phyloP scores from a whole-genome alignment of 2,888 invertebrate genomes.

The Perdita meconis region DNA sequence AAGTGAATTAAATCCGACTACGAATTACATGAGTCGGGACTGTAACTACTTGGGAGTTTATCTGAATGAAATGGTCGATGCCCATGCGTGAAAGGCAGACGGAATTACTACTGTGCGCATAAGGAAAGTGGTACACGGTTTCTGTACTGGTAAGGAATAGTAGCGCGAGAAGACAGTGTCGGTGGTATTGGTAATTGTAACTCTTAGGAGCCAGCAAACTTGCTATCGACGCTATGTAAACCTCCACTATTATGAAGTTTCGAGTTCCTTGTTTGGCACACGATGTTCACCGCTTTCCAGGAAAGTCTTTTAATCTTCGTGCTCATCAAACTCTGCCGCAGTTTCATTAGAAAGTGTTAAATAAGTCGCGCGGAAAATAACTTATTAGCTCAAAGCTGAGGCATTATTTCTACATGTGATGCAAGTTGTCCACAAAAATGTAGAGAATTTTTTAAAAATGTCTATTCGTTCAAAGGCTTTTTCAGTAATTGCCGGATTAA shows the following conservation, averaged over 20 bases:
- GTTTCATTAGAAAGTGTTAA: background rate
- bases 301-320: background rate
- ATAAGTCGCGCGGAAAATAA: no score
- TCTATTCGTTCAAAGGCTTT: no score
- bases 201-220: background rate
- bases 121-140: constrained; percentile 58
- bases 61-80: constrained; percentile 33
- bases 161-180: constrained; percentile 29
- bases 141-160: constrained; percentile 17
- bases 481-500: no score
- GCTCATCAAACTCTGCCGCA: background rate
- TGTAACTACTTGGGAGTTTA: background rate
- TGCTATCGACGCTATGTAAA: constrained; percentile 7
- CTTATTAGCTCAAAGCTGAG: no score
- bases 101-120: background rate
- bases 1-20: background rate
- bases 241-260: constrained; percentile 2
- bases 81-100: constrained; percentile 2
- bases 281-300: background rate
- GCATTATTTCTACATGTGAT: no score
- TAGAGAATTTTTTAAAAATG: background rate
- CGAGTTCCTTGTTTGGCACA: background rate
- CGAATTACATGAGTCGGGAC: no score
- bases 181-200: constrained; percentile 17
- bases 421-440: no score